A percentile compares a stretch with the other conserved stretches of the same genome.
phyloP scores from a whole-genome alignment of 2,797 vertebrate species.

The Heteromormyrus szaboi region DNA sequence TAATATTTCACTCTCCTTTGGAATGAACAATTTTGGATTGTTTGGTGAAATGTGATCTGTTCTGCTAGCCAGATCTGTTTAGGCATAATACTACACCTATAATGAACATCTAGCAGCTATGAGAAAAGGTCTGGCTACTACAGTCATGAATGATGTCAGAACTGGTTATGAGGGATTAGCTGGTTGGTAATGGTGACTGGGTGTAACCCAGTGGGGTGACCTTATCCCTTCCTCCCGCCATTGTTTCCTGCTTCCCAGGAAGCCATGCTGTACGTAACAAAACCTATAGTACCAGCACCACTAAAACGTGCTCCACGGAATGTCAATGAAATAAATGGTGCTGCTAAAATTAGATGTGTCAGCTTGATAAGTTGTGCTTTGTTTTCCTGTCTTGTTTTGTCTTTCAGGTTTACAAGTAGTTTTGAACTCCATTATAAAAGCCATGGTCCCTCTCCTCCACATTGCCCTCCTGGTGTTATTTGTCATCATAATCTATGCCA shows the following conservation, averaged over 20 bases:
- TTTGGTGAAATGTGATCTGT: background rate
- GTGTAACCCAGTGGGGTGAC: background rate
- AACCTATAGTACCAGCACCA: background rate
- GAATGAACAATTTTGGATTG: background rate
- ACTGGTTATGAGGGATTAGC: background rate
- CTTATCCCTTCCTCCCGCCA: background rate
- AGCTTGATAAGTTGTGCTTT: conserved; percentile 16
- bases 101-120: background rate
- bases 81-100: background rate
- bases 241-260: background rate
- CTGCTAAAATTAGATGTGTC: background rate
- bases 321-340: background rate
- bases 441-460: conserved; percentile 98
- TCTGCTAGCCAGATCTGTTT: background rate
- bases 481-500: conserved; percentile 99
- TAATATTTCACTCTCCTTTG: background rate
- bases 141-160: background rate
- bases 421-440: conserved; percentile 99
- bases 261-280: background rate
- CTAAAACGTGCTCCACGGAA: background rate
- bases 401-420: conserved; percentile 97
- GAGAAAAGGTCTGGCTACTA: background rate
- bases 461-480: conserved; percentile 97
- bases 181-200: background rate
- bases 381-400: conserved; percentile 28